Percentiles rank a stretch among this genome's conserved stretches.
Evolutionary conservation across 2,888 invertebrate species (phyloP).

Genomic region (Andrena trimmerana): DNA sequence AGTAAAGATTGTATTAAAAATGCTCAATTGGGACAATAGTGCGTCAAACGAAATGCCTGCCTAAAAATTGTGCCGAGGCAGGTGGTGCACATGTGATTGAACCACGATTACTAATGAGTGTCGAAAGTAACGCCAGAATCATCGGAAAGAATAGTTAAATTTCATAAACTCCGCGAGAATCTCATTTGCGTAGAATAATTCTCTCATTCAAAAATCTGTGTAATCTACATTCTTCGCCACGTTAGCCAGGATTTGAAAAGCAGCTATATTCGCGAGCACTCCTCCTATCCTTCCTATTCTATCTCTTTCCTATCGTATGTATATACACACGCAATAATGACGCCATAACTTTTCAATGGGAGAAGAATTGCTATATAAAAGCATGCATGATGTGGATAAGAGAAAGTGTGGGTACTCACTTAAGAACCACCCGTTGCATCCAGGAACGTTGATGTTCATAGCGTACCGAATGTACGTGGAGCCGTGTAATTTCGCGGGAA

Average conservation of each 20-base stretch:
- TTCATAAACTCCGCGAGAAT: neutral
- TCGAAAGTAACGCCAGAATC: neutral
- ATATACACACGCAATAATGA: neutral
- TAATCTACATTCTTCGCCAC: too few relatives aligned
- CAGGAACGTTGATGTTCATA: conserved; percentile 71
- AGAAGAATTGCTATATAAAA: neutral
- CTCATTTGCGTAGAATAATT: neutral
- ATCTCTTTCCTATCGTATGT: neutral
- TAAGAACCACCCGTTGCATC: conserved; percentile 70
- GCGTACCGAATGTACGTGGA: conserved; percentile 65
- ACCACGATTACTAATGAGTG: conserved; percentile 13
- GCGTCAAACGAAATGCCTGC: conserved; percentile 15
- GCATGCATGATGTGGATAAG: neutral
- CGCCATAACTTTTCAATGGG: neutral
- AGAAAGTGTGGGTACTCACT: conserved; percentile 64
- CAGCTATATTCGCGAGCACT: too few relatives aligned
- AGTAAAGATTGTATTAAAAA: neutral
- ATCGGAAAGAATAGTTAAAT: conserved; percentile 12
- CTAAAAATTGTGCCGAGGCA: conserved; percentile 29
- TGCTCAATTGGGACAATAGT: neutral
- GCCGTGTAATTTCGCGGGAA: conserved; percentile 61
- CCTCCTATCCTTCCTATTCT: neutral
- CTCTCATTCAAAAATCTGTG: too few relatives aligned
- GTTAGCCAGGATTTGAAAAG: too few relatives aligned
- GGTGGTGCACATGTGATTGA: conserved; percentile 5